Evolutionary conservation across 1,140 invertebrate species (phyloP), one percentile per base, ranked within the genome.

Genomic region (Chironomus striatipennis): DNA sequence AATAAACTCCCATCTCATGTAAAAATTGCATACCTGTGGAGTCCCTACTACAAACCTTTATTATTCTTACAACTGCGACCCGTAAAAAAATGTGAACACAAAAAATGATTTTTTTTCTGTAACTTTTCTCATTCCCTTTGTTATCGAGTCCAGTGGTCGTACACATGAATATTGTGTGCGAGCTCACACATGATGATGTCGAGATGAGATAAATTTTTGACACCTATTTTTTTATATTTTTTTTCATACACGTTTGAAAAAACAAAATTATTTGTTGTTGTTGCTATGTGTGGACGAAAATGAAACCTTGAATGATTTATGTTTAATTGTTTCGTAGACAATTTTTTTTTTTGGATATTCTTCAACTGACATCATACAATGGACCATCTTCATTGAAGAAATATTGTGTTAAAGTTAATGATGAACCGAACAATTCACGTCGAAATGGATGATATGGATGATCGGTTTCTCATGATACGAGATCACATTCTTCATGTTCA

Each of bases 391-490:
- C 47, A 57, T 57, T 57, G 12, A 57, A 34, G 24, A 34, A 34
- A 34, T 34, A 34, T 34, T 34, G 24, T 34, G 24, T 34, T 34
- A 34, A 34, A 57, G 47, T 57, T 57, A 57, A 57, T 57, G 47
- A 57, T 57, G 47, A 57, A 34, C 24, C 24, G 24, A 34, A 57
- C 47, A 57, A 57, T 57, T 57, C 12, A 57, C 15, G 47, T 57
- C 47, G 47, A 57, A n/a, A 57, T n/a, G 12, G 12, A n/a, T 57
- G 47, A 57, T 57, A 57, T 57, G 47, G 47, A 57, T 57, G 47
- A 57, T 57, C 47, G 47, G 47, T 57, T 57, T 57, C 47, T 57
- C 47, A 57, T 57, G 47, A 57, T 57, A 57, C n/a, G 47, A 57
- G 47, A 57, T 57, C 47, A 57, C 47, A n/a, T n/a, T 57, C 47